Percentiles rank a stretch among this genome's conserved stretches.
Conservation (phyloP, 2,888 invertebrate species). For the Lottia scabra region DNA sequence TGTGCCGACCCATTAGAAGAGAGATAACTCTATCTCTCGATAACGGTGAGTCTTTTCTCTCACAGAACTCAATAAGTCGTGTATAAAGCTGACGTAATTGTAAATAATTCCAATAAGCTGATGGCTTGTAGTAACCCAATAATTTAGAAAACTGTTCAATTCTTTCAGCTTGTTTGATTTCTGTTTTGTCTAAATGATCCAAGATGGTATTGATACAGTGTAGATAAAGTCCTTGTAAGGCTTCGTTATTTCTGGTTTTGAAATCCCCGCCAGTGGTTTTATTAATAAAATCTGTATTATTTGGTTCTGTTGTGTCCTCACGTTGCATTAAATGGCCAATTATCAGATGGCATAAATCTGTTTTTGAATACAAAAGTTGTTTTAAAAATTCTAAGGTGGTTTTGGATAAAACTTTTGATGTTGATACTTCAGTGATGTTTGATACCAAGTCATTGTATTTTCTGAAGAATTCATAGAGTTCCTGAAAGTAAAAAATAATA, state of each 20-base stretch:
- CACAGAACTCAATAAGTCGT: slow-evolving; percentile 42
- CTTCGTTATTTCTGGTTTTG: slow-evolving; percentile 38
- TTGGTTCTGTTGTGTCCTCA: slow-evolving; percentile 19
- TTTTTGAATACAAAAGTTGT: slow-evolving; percentile 36
- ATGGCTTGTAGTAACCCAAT: slow-evolving; percentile 48
- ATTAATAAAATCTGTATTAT: slow-evolving; percentile 20
- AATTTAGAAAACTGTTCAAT: slow-evolving; percentile 40
- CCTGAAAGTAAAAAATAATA: slow-evolving; percentile 41
- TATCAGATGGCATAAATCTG: slow-evolving; percentile 45
- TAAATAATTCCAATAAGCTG: slow-evolving; percentile 44
- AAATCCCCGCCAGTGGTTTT: slow-evolving; percentile 15
- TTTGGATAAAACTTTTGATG: slow-evolving; percentile 16
- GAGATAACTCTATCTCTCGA: slow-evolving; percentile 45
- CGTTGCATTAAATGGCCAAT: slow-evolving; percentile 30
- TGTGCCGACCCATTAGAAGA: slow-evolving; percentile 43
- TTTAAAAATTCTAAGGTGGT: slow-evolving; percentile 27
- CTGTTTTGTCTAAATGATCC: slow-evolving; percentile 29
- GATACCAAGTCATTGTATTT: slow-evolving; percentile 14
- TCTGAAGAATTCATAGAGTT: slow-evolving; percentile 49
- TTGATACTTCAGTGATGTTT: not conserved
- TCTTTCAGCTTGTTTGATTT: not conserved
- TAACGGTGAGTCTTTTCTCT: slow-evolving; percentile 27
- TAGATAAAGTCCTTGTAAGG: slow-evolving; percentile 47
- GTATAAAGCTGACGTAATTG: slow-evolving; percentile 46
- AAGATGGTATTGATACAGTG: slow-evolving; percentile 44